A percentile compares a stretch with the other conserved stretches of the same genome.
Evolutionary conservation across 1,140 invertebrate species (phyloP).

Genomic region (Radopholus similis): DNA sequence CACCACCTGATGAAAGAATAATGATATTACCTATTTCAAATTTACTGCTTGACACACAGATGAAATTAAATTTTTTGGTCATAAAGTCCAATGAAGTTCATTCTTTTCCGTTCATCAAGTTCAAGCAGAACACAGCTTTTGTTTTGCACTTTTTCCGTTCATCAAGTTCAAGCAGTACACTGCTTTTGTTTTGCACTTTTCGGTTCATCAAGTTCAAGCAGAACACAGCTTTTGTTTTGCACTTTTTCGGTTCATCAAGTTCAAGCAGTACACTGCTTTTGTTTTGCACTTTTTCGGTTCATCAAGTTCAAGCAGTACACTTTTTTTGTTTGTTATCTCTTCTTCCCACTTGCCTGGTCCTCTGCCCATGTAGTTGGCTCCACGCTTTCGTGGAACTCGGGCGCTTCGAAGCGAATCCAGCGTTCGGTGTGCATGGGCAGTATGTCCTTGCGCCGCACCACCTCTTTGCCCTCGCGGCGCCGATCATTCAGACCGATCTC

Average conservation of each 20-base stretch:
- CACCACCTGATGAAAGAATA: constrained; percentile 61
- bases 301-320: too few species aligned
- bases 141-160: too few species aligned
- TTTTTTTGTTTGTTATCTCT: too few species aligned
- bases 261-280: too few species aligned
- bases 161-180: too few species aligned
- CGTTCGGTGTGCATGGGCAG: constrained; percentile 98
- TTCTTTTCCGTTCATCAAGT: neutral
- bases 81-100: neutral
- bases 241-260: too few species aligned
- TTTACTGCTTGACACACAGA: neutral
- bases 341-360: too few species aligned
- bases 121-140: too few species aligned
- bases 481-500: constrained; percentile 96
- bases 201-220: too few species aligned
- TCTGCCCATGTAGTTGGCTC: constrained; percentile 84
- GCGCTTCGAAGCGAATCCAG: constrained; percentile 91
- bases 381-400: constrained; percentile 90
- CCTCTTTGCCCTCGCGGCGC: constrained; percentile 87
- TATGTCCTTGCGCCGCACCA: constrained; percentile 96
- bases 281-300: too few species aligned
- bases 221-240: too few species aligned
- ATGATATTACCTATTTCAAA: neutral
- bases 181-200: too few species aligned
- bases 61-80: neutral